Evolutionary conservation across 2,113 vertebrate genomes (phyloP).

Genomic region (Dicaeum eximium): DNA sequence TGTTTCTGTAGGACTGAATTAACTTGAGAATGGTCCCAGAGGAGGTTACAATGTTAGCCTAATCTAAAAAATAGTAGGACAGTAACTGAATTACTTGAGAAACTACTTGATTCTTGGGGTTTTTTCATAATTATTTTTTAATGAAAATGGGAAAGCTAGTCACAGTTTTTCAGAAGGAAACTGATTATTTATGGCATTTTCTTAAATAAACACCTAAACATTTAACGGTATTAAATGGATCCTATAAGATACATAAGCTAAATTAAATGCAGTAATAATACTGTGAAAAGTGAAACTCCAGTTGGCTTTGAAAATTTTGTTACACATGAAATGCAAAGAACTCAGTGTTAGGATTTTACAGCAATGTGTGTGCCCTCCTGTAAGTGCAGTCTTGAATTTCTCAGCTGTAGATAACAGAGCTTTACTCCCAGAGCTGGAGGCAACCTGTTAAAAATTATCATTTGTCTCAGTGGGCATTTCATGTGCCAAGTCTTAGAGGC

Average conservation of each 20-base stretch:
- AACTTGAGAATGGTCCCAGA: background rate
- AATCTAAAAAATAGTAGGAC: background rate
- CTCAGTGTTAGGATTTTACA: background rate
- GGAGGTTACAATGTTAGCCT: background rate
- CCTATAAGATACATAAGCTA: background rate
- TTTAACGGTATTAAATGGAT: background rate
- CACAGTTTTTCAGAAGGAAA: background rate
- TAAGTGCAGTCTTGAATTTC: background rate
- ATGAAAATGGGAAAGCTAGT: background rate
- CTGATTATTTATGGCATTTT: background rate
- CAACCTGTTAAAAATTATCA: background rate
- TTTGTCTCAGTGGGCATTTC: background rate
- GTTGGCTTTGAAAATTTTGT: background rate
- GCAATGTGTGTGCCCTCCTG: fast-evolving
- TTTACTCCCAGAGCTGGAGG: background rate
- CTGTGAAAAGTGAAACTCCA: background rate
- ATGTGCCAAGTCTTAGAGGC: background rate
- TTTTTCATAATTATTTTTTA: background rate
- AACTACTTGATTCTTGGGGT: background rate
- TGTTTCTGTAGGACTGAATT: background rate
- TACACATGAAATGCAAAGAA: background rate
- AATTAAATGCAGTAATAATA: background rate
- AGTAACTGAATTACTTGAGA: background rate
- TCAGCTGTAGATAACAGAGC: background rate
- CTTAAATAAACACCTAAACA: background rate